Evolutionary conservation across 2,113 vertebrate genomes (phyloP).

Genomic region (Syngnathoides biaculeatus): DNA sequence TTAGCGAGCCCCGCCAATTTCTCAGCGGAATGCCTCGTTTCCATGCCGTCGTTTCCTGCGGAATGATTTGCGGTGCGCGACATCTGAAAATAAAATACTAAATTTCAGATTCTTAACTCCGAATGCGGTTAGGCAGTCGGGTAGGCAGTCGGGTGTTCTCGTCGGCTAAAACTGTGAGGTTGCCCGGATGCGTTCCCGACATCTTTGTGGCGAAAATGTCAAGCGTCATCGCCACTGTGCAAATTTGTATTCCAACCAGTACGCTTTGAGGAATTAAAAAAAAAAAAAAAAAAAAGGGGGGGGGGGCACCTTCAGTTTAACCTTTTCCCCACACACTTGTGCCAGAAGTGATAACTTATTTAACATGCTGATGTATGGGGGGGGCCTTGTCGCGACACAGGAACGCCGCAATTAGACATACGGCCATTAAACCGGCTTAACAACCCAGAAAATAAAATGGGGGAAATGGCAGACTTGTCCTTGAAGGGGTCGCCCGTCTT

Average conservation of each 20-base stretch:
- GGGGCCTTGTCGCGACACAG: neutral
- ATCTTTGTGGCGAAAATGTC: neutral
- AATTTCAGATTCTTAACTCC: neutral
- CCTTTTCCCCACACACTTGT: constrained; percentile 28
- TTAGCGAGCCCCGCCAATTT: no score
- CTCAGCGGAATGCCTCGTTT: no score
- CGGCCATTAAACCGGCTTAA: constrained; percentile 26
- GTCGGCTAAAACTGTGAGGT: neutral
- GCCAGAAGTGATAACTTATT: constrained; percentile 32
- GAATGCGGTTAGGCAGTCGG: no score
- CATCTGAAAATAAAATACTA: no score
- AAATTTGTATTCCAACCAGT: constrained; percentile 16
- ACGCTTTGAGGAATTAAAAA: constrained; percentile 21
- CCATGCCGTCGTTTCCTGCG: no score
- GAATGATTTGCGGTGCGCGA: no score
- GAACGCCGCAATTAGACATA: constrained; percentile 21
- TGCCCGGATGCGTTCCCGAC: neutral
- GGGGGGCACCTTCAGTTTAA: constrained; percentile 19
- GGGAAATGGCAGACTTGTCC: neutral
- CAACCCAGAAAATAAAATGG: neutral
- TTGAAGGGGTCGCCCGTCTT: neutral
- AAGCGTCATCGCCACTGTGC: neutral
- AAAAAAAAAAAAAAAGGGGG: no score
- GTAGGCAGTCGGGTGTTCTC: neutral
- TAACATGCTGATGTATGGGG: constrained; percentile 16